A percentile compares a stretch with the other conserved stretches of the same genome.
These are phyloP conservation scores for Pogonocherus hispidulus DNA, from an alignment of 2,888 invertebrate genomes.

Conservation along the genomic window DNA sequence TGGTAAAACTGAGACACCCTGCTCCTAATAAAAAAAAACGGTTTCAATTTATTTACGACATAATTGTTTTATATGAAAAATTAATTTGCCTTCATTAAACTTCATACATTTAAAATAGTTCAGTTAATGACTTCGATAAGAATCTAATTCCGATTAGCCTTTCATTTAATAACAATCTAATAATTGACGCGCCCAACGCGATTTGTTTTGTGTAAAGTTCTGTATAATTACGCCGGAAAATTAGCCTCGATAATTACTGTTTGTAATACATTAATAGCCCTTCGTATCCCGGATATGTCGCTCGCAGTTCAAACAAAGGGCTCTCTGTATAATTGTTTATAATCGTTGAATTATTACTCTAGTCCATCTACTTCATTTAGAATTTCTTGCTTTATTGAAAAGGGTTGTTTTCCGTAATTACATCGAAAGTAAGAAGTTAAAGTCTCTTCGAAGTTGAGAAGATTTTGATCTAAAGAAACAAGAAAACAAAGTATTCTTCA, in stretches of 20 bases:
- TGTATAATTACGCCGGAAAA: constrained; percentile 44
- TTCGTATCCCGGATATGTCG: neutral
- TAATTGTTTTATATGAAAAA: too few relatives aligned
- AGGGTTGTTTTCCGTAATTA: too few relatives aligned
- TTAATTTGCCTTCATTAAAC: too few relatives aligned
- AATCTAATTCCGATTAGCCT: constrained; percentile 2
- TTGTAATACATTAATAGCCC: constrained; percentile 33
- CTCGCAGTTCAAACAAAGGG: neutral
- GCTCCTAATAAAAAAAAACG: too few relatives aligned
- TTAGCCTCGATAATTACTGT: constrained; percentile 48
- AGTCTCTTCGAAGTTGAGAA: too few relatives aligned
- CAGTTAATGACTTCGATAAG: too few relatives aligned
- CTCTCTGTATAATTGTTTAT: neutral
- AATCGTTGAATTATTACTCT: neutral
- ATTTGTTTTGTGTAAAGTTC: constrained; percentile 39
- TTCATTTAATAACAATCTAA: constrained; percentile 11
- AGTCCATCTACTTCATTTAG: neutral
- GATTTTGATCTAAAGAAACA: too few relatives aligned
- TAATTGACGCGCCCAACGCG: constrained; percentile 21
- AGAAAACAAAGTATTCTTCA: too few relatives aligned
- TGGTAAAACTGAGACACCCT: too few relatives aligned
- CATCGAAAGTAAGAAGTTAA: too few relatives aligned
- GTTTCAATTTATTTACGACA: too few relatives aligned
- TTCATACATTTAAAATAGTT: too few relatives aligned
- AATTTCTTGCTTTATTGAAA: neutral